Base-by-base conservation (phyloP, 2,113 vertebrate species). In the Hippoglossus stenolepis region DNA sequence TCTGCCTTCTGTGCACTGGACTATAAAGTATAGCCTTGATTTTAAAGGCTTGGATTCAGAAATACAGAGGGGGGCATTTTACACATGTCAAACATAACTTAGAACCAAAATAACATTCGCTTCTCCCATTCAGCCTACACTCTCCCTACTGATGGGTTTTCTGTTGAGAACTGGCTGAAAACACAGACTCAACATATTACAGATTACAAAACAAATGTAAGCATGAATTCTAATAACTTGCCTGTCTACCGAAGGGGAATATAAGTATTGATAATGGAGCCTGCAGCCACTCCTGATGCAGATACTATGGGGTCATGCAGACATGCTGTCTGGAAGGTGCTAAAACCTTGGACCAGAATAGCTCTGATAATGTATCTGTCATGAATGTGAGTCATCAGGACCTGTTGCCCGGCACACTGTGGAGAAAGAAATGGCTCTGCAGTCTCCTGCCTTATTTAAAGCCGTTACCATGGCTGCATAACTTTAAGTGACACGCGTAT, bases 281-380 rank as follows among this genome's bases (percentile, higher is more conserved):
- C 63, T 23, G 59, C 20, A 72, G 58, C 71, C 62, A 21, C 64
- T 75, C 62, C 53, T 35, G 14, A 53, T 45, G 77, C 57, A 31
- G 54, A 76, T 65, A 57, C 63, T 57, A 38, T 69, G 57, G 26
- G 73, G 45, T 73, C 76, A 79, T 53, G 81, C 71, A 80, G 86
- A 83, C 85, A 73, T 65, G 38, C 83, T 86, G 88, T 89, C 76
- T 87, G 72, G 53, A 82, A 82, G 80, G 77, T 68, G 80, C 70
- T 76, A 77, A 79, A 87, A 83, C 84, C 85, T 86, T 86, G 86
- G 82, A 88, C 90, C 62, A 80, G 83, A 93, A 93, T 91, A 91
- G 89, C 85, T 84, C 82, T 80, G 87, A 92, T 92, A 91, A 90
- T 82, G 86, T 84, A 90, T 90, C 91, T 87, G 85, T 90, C 83